Base-by-base conservation (phyloP, 2,888 invertebrate genomes). In the Tricholauxania praeusta region DNA sequence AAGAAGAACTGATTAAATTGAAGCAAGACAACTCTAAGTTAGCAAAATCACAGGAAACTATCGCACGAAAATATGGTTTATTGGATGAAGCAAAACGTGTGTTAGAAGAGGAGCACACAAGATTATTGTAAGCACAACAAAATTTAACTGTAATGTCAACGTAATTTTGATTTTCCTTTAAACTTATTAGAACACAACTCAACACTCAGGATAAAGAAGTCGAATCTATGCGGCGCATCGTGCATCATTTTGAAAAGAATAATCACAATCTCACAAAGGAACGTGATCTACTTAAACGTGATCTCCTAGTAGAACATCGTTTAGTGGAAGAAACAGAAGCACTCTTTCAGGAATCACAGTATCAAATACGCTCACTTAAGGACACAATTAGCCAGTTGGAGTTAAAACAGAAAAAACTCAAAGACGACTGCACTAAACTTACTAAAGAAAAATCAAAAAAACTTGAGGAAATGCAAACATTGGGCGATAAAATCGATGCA, bases 1-100 rank as follows among this genome's bases (percentile, higher is more conserved):
- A 88, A 70, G 87, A 87, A 71, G 88, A 87, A 76, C 79, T 84
- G 7, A 80, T 84, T 7, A 87, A 86, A 76, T 76, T 83, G 57
- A 83, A 82, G 15, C 82, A 84, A 68, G 88, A 87, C 10, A 84
- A 84, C 59, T 78, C 80, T 0, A 85, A 84, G 63, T 68, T 86
- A 57, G 80, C 82, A 68, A 88, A 87, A 75, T 79, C 82, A 0
- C 83, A 85, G 62, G 88, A 88, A 63, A 82, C 77, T 1, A 79
- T 84, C 3, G 82, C 85, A 0, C 82, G 86, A 15, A 87, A 86
- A 71, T 83, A 86, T 55, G 81, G 83, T 1, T 76, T 78, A 0
- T 64, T 84, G 0, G 83, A 87, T 64, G 82, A 83, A 57, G 72
- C 82, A 10, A 85, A 84, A 64, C 79, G 80, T 15, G 79, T 80